These are phyloP conservation scores for Campylomormyrus numenius DNA, from an alignment of 2,113 vertebrate species.

Conservation along the genomic window DNA sequence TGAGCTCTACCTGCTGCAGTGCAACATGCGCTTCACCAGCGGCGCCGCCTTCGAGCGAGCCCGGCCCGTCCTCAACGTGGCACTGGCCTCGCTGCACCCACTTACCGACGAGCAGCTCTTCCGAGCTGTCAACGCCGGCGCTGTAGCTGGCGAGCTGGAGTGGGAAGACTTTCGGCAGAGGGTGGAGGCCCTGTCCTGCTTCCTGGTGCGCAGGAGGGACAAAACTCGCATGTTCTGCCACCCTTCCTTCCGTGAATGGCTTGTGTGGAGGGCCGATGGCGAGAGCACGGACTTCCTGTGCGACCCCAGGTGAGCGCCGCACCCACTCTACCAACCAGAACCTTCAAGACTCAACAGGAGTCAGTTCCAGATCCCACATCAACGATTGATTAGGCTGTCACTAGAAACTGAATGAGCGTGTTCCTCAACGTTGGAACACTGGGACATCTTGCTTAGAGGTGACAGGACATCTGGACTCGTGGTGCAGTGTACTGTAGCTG, in stretches of 20 bases:
- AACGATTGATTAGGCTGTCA: not conserved
- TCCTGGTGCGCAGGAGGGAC: constrained; percentile 86
- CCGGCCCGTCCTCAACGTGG: constrained; percentile 84
- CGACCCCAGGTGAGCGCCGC: constrained; percentile 76
- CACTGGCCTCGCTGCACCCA: constrained; percentile 87
- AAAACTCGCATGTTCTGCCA: constrained; percentile 97
- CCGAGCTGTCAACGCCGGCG: constrained; percentile 84
- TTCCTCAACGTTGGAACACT: not conserved
- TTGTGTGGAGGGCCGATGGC: constrained; percentile 91
- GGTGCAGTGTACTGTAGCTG: not conserved
- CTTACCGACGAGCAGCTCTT: constrained; percentile 97
- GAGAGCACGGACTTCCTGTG: constrained; percentile 90
- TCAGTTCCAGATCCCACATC: not conserved
- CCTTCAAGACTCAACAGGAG: not conserved
- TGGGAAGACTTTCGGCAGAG: constrained; percentile 93
- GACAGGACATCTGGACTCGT: not conserved
- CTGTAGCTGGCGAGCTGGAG: constrained; percentile 69
- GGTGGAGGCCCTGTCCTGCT: constrained; percentile 83
- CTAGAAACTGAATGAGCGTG: not conserved
- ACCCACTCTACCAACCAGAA: not conserved
- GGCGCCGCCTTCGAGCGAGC: constrained; percentile 80
- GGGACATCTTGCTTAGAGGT: not conserved
- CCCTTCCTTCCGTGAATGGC: constrained; percentile 94
- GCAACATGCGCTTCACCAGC: constrained; percentile 84
- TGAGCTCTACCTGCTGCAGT: constrained; percentile 93